Evolutionary conservation across 1,140 invertebrate species (phyloP), one percentile per base, ranked within the genome.

Genomic region (Phthorimaea operculella): DNA sequence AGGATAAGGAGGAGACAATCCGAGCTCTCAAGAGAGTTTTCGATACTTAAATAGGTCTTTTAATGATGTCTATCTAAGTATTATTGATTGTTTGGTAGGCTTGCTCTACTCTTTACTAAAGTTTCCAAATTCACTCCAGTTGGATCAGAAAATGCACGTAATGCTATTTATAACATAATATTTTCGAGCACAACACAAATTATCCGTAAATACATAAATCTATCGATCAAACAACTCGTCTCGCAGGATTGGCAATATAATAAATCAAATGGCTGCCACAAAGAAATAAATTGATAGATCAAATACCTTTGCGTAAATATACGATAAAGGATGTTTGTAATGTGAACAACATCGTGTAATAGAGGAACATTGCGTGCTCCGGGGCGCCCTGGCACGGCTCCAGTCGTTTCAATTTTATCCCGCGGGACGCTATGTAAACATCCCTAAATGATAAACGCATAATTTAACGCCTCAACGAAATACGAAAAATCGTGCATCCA

Each of bases 401-500:
- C 81, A 84, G 79, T 79, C 74, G 66, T 83, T 84, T 83, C 79
- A 84, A 84, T 84, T 81, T 79, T 72, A 76, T 74, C 72, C 66
- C 70, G 66, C 69, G 69, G 71, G 74, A 72, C 62, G 61, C 59
- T 70, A 71, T 78, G 75, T 81, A 80, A 84, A 84, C 74, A 79
- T 77, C 73, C 72, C 74, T 76, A 80, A 82, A 80, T 78, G 76
- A 80, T 81, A 82, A 81, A 83, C 72, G 72, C 71, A 75, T 77
- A 77, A 78, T 82, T 80, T 79, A 79, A 79, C 74, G 75, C 71
- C 60, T 66, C 64, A 66, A 55, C 54, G 68, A 66, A 77, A 77
- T 66, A 71, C 65, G 72, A 79, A 77, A 78, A 80, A 77, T 76
- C 74, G 70, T 76, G 66, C 66, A 72, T 62, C 67, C 62, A 71